Base-by-base conservation (phyloP, 2,113 vertebrate genomes). In the Cottus gobio region DNA sequence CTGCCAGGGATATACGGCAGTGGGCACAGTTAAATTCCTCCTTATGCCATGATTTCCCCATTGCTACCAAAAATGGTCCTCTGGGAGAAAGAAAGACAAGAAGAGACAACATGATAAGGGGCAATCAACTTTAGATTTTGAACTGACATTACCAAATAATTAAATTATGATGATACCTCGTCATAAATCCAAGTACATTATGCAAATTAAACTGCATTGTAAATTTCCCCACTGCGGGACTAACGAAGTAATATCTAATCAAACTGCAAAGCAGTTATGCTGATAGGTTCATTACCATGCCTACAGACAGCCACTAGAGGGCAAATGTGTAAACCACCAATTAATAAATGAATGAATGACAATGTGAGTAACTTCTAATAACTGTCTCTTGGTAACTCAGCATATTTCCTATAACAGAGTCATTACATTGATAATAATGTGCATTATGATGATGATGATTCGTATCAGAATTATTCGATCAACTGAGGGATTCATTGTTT, bases 21-120 rank as follows among this genome's bases (percentile, higher is more conserved):
- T 98, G 97, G 68, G 94, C 93, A 31, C 98, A 99, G 28, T 94
- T 98, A 82, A 99, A 99, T 88, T 99, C 98, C 72, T 99, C 98
- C 30, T 97, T 97, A 81, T 99, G 98, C 98, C 98, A 99, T 0
- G 98, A 98, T 87, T 97, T 97, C 4, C 97, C 98, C 95, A 99
- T 94, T 13, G 98, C 98, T 85, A 99, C 96, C 61, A 99, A 90
- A 87, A 97, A 99, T 0, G 98, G 98, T n/a, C 98, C 98, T 86
- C 98, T 99, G 93, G 31, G 24, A 42, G 64, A 46, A 22, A 44
- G 5, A 4, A 12, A 50, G 4, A 37, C 11, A 74, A 30, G 3
- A 31, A 57, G 13, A 62, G 15, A 72, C 3, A 62, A 57, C 2
- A 26, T 0, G 9, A 34, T 3, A 22, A 13, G 22, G 15, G 7